Percentiles rank a stretch among this genome's conserved stretches.
phyloP scores from a whole-genome alignment of 1,140 invertebrate species.

The Batillaria attramentaria region DNA sequence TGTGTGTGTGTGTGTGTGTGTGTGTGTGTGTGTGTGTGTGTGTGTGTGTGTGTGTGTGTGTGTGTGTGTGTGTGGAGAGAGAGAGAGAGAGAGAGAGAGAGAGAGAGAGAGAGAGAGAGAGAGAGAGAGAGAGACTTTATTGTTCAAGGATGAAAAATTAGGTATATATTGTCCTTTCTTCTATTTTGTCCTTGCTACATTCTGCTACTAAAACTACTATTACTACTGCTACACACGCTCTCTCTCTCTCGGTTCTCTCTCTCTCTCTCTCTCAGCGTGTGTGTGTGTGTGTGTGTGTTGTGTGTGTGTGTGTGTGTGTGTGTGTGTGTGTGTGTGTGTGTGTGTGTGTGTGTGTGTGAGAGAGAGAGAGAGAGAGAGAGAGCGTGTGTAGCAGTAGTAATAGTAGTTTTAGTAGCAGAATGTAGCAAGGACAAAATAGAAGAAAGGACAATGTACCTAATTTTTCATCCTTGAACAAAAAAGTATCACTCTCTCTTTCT shows the following conservation, averaged over 20 bases:
- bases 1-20: background rate
- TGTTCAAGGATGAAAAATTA: background rate
- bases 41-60: background rate
- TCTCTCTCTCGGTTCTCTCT: no score
- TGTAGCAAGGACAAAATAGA: no score
- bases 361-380: background rate
- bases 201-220: no score
- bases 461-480: no score
- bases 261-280: no score
- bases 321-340: constrained; percentile 9
- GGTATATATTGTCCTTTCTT: background rate
- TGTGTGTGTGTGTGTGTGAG: background rate
- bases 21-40: background rate
- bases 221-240: no score
- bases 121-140: constrained; percentile 2
- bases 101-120: constrained; percentile 25
- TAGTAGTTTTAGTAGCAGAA: no score
- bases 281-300: no score
- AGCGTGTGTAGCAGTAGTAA: no score
- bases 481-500: no score
- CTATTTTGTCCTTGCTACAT: background rate
- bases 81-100: constrained; percentile 16
- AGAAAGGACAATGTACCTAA: no score
- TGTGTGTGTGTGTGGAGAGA: background rate
- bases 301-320: background rate